phyloP scores from a whole-genome alignment of 64 coral and sea anemone genomes.

The Montipora cactus region DNA sequence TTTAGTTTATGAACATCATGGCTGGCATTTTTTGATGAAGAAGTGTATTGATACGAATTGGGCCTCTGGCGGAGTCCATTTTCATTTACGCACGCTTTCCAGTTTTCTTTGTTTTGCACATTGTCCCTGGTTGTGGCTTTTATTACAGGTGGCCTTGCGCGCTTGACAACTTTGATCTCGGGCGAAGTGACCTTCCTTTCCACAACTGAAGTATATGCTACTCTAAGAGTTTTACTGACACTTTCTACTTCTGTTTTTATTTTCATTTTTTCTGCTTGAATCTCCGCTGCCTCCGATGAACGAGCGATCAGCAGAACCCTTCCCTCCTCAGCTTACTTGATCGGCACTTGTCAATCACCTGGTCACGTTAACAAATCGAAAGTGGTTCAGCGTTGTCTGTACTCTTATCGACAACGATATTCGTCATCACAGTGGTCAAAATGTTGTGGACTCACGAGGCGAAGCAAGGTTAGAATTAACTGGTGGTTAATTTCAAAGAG shows the following conservation, averaged over 20 bases:
- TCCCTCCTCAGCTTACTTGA: not conserved
- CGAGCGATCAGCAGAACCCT: not conserved
- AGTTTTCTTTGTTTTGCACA: slow-evolving; percentile 17
- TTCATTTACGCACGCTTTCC: not conserved
- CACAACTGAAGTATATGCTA: not conserved
- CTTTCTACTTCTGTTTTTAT: too few species aligned
- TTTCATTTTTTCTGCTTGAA: not conserved
- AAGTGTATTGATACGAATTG: too few species aligned
- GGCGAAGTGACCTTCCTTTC: slow-evolving; percentile 28
- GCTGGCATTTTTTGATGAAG: too few species aligned
- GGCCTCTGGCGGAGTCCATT: too few species aligned
- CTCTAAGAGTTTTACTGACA: not conserved
- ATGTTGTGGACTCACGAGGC: too few species aligned
- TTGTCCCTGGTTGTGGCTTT: not conserved
- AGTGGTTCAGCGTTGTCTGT: too few species aligned
- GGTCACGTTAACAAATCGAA: not conserved
- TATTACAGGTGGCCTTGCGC: slow-evolving; percentile 31
- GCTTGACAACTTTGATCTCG: slow-evolving; percentile 50
- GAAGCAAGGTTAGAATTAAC: too few species aligned
- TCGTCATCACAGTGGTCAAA: too few species aligned
- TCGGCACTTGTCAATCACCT: not conserved
- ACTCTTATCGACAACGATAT: too few species aligned
- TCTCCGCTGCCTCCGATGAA: not conserved
- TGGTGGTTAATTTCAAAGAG: too few species aligned
- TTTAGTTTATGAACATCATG: too few species aligned